Conservation (phyloP, 2,888 invertebrate genomes). For the Drosophila tripunctata region DNA sequence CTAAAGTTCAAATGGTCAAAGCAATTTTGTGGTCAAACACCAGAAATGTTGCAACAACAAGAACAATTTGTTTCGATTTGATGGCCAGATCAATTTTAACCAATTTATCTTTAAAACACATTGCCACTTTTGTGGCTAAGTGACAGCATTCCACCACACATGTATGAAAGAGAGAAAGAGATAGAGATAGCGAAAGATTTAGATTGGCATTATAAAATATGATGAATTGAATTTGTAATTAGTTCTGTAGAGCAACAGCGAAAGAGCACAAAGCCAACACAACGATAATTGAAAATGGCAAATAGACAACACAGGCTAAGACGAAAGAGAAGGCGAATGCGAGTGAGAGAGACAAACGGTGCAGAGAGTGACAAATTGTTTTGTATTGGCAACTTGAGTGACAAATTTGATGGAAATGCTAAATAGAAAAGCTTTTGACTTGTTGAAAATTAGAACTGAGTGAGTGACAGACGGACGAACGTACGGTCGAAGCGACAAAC, state of each 20-base stretch:
- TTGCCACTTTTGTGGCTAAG: background rate
- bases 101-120: constrained; percentile 6
- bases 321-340: no score
- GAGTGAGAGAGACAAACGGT: background rate
- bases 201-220: constrained; percentile 32
- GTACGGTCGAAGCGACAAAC: no score
- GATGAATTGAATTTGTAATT: constrained; percentile 48
- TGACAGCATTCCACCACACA: background rate
- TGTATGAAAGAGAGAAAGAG: background rate
- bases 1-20: constrained; percentile 44
- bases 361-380: constrained; percentile 11
- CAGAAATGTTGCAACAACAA: background rate
- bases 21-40: constrained; percentile 21
- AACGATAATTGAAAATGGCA: constrained; percentile 37
- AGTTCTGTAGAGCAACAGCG: constrained; percentile 10
- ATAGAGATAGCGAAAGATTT: background rate
- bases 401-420: constrained; percentile 34
- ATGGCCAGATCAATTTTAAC: constrained; percentile 8
- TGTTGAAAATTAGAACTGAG: background rate
- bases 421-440: constrained; percentile 11
- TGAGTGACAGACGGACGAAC: no score
- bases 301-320: background rate
- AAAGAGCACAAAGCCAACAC: background rate
- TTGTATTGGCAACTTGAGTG: constrained; percentile 18
- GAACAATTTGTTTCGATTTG: constrained; percentile 1